These are phyloP conservation scores for Drosophila multiciliata DNA, from an alignment of 2,888 invertebrate species.

Conservation along the genomic window DNA sequence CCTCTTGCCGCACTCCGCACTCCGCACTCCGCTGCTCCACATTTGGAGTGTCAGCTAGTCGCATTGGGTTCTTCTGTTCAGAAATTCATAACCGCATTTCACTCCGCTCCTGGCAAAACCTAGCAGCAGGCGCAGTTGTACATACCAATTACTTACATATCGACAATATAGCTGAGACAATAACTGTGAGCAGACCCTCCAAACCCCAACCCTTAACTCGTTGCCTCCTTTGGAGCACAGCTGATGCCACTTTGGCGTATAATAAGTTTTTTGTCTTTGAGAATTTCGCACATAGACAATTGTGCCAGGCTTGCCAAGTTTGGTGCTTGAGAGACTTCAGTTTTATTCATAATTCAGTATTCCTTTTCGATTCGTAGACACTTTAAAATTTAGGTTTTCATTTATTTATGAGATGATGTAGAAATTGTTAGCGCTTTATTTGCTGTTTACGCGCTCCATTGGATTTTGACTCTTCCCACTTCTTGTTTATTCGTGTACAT, in stretches of 20 bases:
- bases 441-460: conserved; percentile 76
- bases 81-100: conserved; percentile 76
- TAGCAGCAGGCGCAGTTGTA: conserved; percentile 70
- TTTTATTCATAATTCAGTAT: conserved; percentile 62
- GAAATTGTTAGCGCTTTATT: conserved; percentile 64
- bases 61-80: conserved; percentile 51
- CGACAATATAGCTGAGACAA: conserved; percentile 69
- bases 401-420: conserved; percentile 55
- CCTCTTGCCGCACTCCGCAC: background rate
- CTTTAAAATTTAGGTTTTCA: conserved; percentile 51
- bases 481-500: conserved; percentile 73
- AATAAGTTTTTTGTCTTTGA: conserved; percentile 73
- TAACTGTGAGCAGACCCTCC: conserved; percentile 40
- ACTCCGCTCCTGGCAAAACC: conserved; percentile 44
- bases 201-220: background rate
- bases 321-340: conserved; percentile 13
- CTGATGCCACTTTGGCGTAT: conserved; percentile 56
- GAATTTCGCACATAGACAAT: conserved; percentile 35
- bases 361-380: conserved; percentile 33
- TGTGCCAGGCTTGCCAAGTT: conserved; percentile 55
- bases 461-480: conserved; percentile 23
- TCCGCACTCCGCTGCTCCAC: background rate
- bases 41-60: conserved; percentile 25
- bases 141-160: conserved; percentile 77
- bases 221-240: conserved; percentile 27